Evolutionary conservation across 2,888 invertebrate genomes (phyloP), one percentile per base, ranked within the genome.

Genomic region (Quadroppia sp.): DNA sequence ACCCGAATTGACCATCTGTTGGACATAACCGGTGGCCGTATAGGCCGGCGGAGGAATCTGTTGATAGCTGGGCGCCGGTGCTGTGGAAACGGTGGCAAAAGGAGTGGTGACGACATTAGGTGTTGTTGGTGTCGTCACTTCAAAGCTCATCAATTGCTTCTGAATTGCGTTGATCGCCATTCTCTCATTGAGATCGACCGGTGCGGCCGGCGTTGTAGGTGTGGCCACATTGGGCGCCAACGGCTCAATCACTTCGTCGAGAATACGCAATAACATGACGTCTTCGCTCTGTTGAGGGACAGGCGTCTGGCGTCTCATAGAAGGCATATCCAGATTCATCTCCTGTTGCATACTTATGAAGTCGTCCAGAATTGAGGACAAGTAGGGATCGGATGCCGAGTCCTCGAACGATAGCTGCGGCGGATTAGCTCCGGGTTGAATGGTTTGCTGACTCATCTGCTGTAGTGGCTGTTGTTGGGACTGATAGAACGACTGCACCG

Each of bases 101-200:
- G 71, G 72, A 11, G 67, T 23, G 15, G 67, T 40, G 23, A 67
- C 67, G 25, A 67, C 67, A 67, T 67, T 72, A 13, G 71, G 70
- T 20, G 72, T 45, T 13, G 75, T 74, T 11, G 74, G 56, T 36
- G 76, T 42, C 50, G 48, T 73, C 6, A 79, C 79, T 71, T 82
- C 81, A 32, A 81, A 81, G 73, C 89, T 89, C 94, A 95, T 95
- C 80, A 96, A 85, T 79, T 90, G 91, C 82, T 91, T 90, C 81
- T 92, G 91, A 80, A 96, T 96, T 67, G 90, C 92, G 81, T 89
- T 91, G 77, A 95, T 95, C 76, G 90, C 91, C 83, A 89, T 88
- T 81, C 89, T 89, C 81, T 90, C 90, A 13, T 73, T 67, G 20
- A 69, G 56, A 40, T 72, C 75, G 17, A 73, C 75, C n/a, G 74